Base-by-base conservation (phyloP, 2,888 invertebrate species). In the Vesta saturnalis region DNA sequence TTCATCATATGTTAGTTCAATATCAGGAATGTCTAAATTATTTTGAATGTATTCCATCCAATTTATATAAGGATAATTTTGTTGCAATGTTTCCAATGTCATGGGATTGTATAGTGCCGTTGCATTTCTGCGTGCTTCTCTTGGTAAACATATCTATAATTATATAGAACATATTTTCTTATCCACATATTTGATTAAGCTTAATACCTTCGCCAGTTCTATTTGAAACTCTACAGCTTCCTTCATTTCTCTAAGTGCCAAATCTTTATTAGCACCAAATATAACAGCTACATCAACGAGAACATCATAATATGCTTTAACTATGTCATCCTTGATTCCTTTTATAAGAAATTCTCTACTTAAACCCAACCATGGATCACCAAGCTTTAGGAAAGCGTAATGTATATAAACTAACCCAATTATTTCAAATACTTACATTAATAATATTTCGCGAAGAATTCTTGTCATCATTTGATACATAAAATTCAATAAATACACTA, bases 91-190 rank as follows among this genome's bases (percentile, higher is more conserved):
- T 1, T 85, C 83, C 15, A 97, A 85, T 0, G 92, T 93, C 90
- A 94, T 95, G 6, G 95, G 93, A 78, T 97, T 96, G 86, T 97
- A 97, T 12, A 97, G 86, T 73, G 91, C 91, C 4, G 94, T 92
- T 6, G 94, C 94, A 81, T 97, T 96, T 72, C 97, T 89, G 47
- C 97, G 89, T 83, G 97, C 93, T 82, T 97, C 97, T 76, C 92
- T 89, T 5, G 96, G 94, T 81, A 93, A 85, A 5, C 94, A 94
- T 76, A 93, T 94, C 94, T 94, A 81, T 12, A 81, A 74, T 69
- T 65, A 66, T 57, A 62, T n/a, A 6, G 23, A 47, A 21, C 21
- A 39, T 16, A 49, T 19, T 15, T 2, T 4, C 16, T 49, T 14
- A 49, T 49, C 49, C 3, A 3, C 2, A 49, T 2, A 10, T 30